phyloP scores from a whole-genome alignment of 2,113 vertebrate species.

The Poecile atricapillus region DNA sequence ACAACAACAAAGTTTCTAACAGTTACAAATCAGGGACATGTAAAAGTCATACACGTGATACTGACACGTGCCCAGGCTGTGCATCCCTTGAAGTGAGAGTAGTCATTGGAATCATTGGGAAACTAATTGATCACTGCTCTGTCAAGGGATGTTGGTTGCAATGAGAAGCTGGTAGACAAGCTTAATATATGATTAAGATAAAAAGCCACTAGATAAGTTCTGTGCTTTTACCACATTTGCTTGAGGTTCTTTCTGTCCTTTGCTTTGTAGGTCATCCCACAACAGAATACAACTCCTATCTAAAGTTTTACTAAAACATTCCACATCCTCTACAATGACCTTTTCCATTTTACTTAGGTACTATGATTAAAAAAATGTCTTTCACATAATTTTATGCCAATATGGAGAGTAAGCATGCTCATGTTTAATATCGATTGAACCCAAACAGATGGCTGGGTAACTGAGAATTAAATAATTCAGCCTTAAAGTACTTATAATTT shows the following conservation, averaged over 20 bases:
- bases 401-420: not conserved
- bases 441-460: not conserved
- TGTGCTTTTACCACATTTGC: not conserved
- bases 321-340: not conserved
- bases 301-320: not conserved
- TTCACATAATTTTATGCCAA: not conserved
- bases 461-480: not conserved
- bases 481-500: not conserved
- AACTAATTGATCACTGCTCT: not conserved
- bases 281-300: not conserved
- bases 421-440: not conserved
- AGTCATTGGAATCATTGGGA: not conserved
- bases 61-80: not conserved
- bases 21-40: not conserved
- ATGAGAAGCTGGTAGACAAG: not conserved
- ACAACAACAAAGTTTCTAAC: not conserved
- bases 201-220: not conserved
- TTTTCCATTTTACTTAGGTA: not conserved
- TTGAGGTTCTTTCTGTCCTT: not conserved
- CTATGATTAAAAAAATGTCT: not conserved
- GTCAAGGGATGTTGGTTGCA: not conserved
- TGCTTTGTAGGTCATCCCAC: not conserved
- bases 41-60: fast-evolving
- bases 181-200: not conserved
- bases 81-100: not conserved